Percentiles rank a stretch among this genome's conserved stretches.
Conservation (phyloP, 2,797 vertebrate species). For the Arctocebus calabarensis region DNA sequence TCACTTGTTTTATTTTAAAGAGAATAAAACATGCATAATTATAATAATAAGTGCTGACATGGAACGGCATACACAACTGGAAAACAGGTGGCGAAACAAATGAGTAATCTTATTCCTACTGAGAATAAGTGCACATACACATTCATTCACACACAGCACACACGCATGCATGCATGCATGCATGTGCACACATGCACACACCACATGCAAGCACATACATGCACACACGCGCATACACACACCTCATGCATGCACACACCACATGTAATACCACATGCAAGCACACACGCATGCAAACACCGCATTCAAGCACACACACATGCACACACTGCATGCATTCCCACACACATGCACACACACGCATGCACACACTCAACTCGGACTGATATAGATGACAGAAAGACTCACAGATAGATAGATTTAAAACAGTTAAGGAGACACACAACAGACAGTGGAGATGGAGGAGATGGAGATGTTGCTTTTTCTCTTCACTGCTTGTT, state of each 20-base stretch:
- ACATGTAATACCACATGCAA: no score
- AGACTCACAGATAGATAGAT: neutral
- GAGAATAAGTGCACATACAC: neutral
- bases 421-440: neutral
- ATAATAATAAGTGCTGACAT: neutral
- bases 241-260: no score
- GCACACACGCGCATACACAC: no score
- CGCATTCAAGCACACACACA: no score
- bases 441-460: neutral
- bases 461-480: neutral
- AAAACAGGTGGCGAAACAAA: neutral
- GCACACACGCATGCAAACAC: no score
- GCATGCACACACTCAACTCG: no score
- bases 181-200: no score
- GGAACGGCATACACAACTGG: fast-evolving
- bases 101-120: neutral
- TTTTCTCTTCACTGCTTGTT: neutral
- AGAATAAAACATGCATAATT: neutral
- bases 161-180: neutral
- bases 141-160: no score
- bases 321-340: no score
- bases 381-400: neutral
- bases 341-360: neutral
- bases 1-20: neutral
- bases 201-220: no score